These are phyloP conservation scores for Siderastrea siderea DNA, from an alignment of 92 coral and sea anemone genomes.

Conservation along the genomic window DNA sequence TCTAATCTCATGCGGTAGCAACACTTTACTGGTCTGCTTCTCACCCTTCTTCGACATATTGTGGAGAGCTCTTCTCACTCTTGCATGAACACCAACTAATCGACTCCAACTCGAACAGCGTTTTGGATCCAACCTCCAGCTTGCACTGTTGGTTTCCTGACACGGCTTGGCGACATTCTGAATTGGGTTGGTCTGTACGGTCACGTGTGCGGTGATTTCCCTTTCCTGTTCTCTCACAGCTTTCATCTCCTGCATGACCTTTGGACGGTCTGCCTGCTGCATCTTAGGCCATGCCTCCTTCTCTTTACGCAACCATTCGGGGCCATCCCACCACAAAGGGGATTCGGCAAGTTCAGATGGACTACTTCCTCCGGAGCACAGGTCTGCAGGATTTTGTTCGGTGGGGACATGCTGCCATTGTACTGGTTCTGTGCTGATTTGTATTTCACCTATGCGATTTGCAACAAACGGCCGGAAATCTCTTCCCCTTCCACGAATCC, in stretches of 20 bases:
- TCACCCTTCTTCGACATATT: conserved; percentile 46
- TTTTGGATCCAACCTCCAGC: conserved; percentile 65
- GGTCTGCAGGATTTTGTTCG: conserved; percentile 63
- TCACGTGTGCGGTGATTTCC: conserved; percentile 4
- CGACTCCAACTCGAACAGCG: conserved; percentile 60
- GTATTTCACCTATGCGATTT: conserved; percentile 75
- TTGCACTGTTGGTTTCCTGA: background rate
- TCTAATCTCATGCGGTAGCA: conserved; percentile 49
- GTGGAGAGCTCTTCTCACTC: conserved; percentile 55
- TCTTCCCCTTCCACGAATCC: conserved; percentile 75
- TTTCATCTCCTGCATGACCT: conserved; percentile 35
- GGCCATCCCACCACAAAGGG: conserved; percentile 72
- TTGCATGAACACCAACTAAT: conserved; percentile 36
- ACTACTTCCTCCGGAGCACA: conserved; percentile 58
- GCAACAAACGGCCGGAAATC: conserved; percentile 80
- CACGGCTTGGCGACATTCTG: background rate
- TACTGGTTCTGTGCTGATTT: conserved; percentile 61
- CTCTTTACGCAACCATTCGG: conserved; percentile 51
- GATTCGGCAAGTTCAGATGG: conserved; percentile 44
- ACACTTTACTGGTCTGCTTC: conserved; percentile 40
- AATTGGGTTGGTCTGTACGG: conserved; percentile 4
- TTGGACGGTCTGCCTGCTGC: conserved; percentile 46
- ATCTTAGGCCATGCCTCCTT: conserved; percentile 63
- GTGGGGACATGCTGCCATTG: conserved; percentile 79
- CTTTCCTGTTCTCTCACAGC: conserved; percentile 8